phyloP scores from a whole-genome alignment of 1,140 invertebrate genomes.

The Orchestia grillus region DNA sequence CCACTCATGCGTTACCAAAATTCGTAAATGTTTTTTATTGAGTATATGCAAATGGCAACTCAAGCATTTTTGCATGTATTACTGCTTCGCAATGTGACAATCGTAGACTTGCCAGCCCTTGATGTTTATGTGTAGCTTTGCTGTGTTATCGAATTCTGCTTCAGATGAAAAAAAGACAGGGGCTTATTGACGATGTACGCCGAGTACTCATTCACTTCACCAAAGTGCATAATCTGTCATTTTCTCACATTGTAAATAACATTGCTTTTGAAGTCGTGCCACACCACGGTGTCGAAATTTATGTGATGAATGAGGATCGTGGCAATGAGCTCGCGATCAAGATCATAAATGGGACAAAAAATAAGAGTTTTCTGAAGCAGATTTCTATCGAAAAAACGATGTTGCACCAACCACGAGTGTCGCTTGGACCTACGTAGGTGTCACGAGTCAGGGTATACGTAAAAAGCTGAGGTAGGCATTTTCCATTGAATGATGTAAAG shows the following conservation, averaged over 20 bases:
- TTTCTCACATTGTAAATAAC: background rate
- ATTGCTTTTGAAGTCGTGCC: background rate
- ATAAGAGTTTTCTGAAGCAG: background rate
- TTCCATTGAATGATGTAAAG: conserved; percentile 33
- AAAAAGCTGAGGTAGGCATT: background rate
- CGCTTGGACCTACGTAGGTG: background rate
- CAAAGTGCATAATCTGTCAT: background rate
- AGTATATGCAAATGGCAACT: background rate
- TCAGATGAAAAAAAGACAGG: background rate
- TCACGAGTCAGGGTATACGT: conserved; percentile 21
- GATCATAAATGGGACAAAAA: background rate
- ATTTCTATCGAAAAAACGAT: background rate
- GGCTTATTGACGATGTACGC: background rate
- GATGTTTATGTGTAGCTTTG: conserved; percentile 7
- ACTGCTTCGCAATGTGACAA: conserved; percentile 44
- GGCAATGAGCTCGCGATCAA: background rate
- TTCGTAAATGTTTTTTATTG: background rate
- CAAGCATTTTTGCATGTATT: background rate
- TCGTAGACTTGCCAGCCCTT: background rate
- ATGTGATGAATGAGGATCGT: background rate
- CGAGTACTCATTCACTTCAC: background rate
- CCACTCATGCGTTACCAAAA: background rate
- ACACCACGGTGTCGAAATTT: too few relatives aligned
- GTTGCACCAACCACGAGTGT: background rate
- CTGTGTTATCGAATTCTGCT: conserved; percentile 22